A percentile compares a stretch with the other conserved stretches of the same genome.
These are phyloP conservation scores for Jacana jacana DNA, from an alignment of 2,113 vertebrate genomes.

Conservation along the genomic window DNA sequence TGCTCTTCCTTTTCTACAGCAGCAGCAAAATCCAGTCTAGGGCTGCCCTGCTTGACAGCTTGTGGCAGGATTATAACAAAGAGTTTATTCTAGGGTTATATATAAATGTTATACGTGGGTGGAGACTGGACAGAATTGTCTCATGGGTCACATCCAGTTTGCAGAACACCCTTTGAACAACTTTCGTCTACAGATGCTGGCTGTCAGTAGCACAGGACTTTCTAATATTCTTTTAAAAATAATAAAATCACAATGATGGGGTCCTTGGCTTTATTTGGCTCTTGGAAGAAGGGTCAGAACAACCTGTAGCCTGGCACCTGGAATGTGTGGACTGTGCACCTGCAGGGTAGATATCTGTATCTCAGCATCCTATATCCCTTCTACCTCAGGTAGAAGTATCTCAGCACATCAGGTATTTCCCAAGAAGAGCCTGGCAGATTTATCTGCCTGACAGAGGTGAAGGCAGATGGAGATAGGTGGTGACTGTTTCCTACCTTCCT, in stretches of 20 bases:
- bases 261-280: background rate
- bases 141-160: constrained; percentile 4
- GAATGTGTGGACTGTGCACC: background rate
- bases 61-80: constrained; percentile 46
- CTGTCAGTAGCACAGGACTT: background rate
- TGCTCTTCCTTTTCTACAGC: background rate
- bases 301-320: background rate
- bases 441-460: background rate
- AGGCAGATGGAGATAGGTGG: background rate
- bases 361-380: background rate
- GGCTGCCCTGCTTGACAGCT: constrained; percentile 43
- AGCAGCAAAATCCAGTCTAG: constrained; percentile 26
- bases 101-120: constrained; percentile 24
- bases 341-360: background rate
- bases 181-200: background rate
- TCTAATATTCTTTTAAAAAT: background rate
- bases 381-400: too few relatives aligned
- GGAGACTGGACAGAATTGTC: background rate
- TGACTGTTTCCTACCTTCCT: background rate
- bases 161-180: background rate
- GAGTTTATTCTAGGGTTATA: constrained; percentile 44
- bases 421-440: background rate
- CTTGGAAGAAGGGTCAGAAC: background rate
- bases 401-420: background rate
- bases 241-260: background rate